Percentiles rank a stretch among this genome's conserved stretches.
Evolutionary conservation across 2,888 invertebrate genomes (phyloP).

Genomic region (Drosophila quasianomalipes): DNA sequence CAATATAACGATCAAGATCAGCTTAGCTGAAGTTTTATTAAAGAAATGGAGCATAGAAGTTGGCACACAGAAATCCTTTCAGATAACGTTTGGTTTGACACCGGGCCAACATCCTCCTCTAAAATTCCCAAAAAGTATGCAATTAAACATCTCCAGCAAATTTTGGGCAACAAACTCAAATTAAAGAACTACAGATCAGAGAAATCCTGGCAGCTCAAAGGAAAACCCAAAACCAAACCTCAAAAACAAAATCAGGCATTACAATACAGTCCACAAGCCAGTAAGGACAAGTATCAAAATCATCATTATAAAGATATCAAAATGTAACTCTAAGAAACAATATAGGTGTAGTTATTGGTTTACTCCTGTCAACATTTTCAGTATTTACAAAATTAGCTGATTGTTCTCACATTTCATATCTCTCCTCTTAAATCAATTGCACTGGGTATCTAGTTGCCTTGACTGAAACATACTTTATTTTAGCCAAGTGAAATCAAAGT

Average conservation of each 20-base stretch:
- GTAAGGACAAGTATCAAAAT: not conserved
- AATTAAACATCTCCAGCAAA: not conserved
- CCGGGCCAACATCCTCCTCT: no score
- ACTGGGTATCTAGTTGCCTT: conserved; percentile 7
- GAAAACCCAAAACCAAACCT: not conserved
- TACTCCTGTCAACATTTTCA: not conserved
- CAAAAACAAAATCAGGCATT: not conserved
- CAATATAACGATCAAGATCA: not conserved
- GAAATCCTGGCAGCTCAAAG: not conserved
- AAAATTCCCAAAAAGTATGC: not conserved
- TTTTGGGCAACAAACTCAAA: not conserved
- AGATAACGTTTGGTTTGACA: not conserved
- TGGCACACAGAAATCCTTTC: not conserved
- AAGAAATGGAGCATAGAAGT: not conserved
- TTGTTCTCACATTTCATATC: not conserved
- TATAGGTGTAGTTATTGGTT: not conserved
- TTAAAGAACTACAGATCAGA: not conserved
- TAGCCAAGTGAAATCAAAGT: conserved; percentile 53
- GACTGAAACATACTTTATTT: not conserved
- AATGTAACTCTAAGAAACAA: not conserved
- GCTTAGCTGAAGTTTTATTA: not conserved
- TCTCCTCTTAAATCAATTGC: not conserved
- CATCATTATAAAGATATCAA: not conserved
- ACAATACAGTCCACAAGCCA: not conserved
- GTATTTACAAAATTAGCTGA: not conserved